Evolutionary conservation across 2,888 invertebrate species (phyloP), one percentile per base, ranked within the genome.

Genomic region (Rotaria socialis): DNA sequence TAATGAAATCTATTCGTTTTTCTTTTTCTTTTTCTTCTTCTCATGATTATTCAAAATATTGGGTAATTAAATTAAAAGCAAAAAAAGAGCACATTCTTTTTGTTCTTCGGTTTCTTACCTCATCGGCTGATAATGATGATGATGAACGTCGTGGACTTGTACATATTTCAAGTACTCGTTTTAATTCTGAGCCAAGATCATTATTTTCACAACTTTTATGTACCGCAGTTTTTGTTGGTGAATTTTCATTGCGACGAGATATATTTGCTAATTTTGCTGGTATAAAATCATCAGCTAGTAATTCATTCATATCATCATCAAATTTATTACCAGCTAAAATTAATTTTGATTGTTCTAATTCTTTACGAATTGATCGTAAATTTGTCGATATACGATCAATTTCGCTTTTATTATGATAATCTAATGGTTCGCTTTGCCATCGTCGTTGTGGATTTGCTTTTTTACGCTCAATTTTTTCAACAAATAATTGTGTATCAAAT

Each of bases 401-500:
- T 80, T 80, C 47, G n/a, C n/a, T 80, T 80, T 43, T 80, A 80
- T 80, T 80, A 24, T 80, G 24, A 80, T 80, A 80, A 80, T 47
- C 80, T 80, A 80, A 80, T 80, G 80, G 80, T 80, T 80, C 80
- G n/a, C 11, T 47, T 47, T 80, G 43, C 80, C 80, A 80, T n/a
- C 47, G 80, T 80, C 80, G 43, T 80, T 43, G 80, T 47, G n/a
- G 47, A 47, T 43, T 80, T 0, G 80, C 43, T 47, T 80, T 80
- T 80, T 80, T 80, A n/a, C 80, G 43, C 47, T 80, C 80, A n/a
- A 80, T 80, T 47, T 80, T 80, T 47, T 80, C 80, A n/a, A 80
- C 80, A n/a, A 80, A 80, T 80, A 80, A 80, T 47, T 80, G 80
- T 24, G 80, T 80, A 47, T 80, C 80, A n/a, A 80, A 80, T 80